Percentiles rank a stretch among this genome's conserved stretches.
phyloP scores from a whole-genome alignment of 2,888 invertebrate species.

The Neoaliturus tenellus region DNA sequence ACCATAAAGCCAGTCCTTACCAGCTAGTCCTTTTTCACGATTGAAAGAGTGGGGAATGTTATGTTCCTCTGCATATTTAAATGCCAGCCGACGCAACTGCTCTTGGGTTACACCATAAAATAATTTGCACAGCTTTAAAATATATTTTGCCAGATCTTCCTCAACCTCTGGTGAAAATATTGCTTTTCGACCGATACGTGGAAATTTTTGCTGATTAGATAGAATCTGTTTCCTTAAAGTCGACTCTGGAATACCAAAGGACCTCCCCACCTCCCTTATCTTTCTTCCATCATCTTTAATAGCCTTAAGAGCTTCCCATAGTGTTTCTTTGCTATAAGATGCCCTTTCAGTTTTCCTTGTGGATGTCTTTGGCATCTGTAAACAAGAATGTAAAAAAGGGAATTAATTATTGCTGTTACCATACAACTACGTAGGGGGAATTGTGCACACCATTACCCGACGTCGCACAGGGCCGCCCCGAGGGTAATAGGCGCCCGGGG shows the following conservation, averaged over 20 bases:
- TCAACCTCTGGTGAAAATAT: constrained; percentile 26
- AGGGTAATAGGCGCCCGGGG: too few species aligned
- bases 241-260: not conserved
- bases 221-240: constrained; percentile 62
- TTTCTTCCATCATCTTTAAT: not conserved
- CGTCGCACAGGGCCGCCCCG: too few species aligned
- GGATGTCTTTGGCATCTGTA: too few species aligned
- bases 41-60: too few species aligned
- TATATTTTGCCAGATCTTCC: not conserved
- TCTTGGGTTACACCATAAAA: constrained; percentile 47
- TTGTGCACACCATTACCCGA: too few species aligned
- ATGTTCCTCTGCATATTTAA: not conserved
- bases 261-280: not conserved
- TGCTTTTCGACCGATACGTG: not conserved
- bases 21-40: too few species aligned
- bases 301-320: too few species aligned
- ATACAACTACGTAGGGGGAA: too few species aligned
- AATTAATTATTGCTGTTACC: too few species aligned
- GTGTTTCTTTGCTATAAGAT: too few species aligned
- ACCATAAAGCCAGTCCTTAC: not conserved
- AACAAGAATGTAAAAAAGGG: too few species aligned
- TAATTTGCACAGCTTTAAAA: not conserved
- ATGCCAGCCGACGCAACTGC: constrained; percentile 28
- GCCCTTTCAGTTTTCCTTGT: too few species aligned
- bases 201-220: not conserved